Conservation (phyloP, 2,113 vertebrate genomes). For the Vulpes vulpes region DNA sequence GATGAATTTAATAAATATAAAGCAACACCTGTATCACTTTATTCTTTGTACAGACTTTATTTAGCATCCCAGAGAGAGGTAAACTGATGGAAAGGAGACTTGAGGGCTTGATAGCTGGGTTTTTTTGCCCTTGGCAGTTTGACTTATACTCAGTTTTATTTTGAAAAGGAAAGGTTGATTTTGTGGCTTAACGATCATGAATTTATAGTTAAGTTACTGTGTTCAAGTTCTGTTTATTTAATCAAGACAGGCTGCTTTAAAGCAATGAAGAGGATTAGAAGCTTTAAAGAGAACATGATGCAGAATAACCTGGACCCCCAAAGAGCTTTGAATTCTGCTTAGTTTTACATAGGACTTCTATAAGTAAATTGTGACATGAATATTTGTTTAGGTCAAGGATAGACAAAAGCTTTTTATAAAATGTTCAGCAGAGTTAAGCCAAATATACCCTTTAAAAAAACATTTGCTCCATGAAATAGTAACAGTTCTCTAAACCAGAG, state of each 20-base stretch:
- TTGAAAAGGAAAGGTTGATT: conserved; percentile 54
- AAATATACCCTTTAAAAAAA: background rate
- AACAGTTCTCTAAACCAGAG: background rate
- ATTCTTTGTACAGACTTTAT: background rate
- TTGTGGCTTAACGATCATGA: conserved; percentile 49
- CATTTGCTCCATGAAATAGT: background rate
- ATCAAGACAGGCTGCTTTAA: background rate
- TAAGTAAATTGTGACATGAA: conserved; percentile 41
- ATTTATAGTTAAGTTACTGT: conserved; percentile 49
- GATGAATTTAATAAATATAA: background rate
- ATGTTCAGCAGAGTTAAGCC: conserved; percentile 35
- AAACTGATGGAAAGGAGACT: background rate
- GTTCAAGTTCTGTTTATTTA: conserved; percentile 26
- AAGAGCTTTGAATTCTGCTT: conserved; percentile 27
- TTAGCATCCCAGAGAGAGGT: background rate
- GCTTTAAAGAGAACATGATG: background rate
- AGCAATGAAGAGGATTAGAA: background rate
- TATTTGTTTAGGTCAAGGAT: background rate
- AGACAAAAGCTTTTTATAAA: conserved; percentile 37
- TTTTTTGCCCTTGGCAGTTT: conserved; percentile 23
- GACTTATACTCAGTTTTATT: conserved; percentile 50
- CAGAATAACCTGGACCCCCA: background rate
- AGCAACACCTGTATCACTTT: background rate
- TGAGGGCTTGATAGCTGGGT: background rate
- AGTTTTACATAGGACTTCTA: conserved; percentile 38